Base-by-base conservation (phyloP, 2,888 invertebrate genomes). In the Drosophila anomelani region DNA sequence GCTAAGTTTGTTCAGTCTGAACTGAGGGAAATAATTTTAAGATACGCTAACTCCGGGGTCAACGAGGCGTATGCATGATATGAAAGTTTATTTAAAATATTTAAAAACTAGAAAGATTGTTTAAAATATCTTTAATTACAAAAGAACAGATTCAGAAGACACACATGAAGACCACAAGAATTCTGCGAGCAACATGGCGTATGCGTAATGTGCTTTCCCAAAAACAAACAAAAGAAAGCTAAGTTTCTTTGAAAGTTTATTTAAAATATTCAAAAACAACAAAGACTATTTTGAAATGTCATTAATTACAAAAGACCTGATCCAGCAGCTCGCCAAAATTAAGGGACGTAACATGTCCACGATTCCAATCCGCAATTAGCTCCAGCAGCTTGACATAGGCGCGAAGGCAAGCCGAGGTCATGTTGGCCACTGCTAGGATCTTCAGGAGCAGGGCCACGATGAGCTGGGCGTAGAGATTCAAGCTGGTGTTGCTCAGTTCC, bases 341-440 rank as follows among this genome's bases (percentile, higher is more conserved):
- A 0, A 38, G 15, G 38, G 5, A 5, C 5, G 38, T 15, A 1
- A 6, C 5, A 38, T 7, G 15, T 38, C 6, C 38, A 13, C 7
- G 15, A 3, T 38, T 38, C 38, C 38, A 15, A 0, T 38, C 3
- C 38, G 2, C 15, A 0, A 2, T 13, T 0, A 15, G 2, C 2
- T 15, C 38, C 5, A 7, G 5, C 7, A 38, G 2, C 6, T 15
- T 38, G 7, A 15, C 38, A 38, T 38, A 38, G 38, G 9, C 15
- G 15, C 46, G 46, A 1, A 46, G 26, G 4, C 15, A 15, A 4
- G 26, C 8, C 9, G 4, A 49, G 12, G 46, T 9, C 0, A 20
- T 15, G 43, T 78, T 78, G 51, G 12, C 7, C 12, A 61, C 1
- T n/a, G 67, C 10, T 8, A 79, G 6, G 9, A 80, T 0, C 47